Percentiles rank a stretch among this genome's conserved stretches.
Evolutionary conservation across 2,888 invertebrate genomes (phyloP).

Genomic region (Nysson spinosus): DNA sequence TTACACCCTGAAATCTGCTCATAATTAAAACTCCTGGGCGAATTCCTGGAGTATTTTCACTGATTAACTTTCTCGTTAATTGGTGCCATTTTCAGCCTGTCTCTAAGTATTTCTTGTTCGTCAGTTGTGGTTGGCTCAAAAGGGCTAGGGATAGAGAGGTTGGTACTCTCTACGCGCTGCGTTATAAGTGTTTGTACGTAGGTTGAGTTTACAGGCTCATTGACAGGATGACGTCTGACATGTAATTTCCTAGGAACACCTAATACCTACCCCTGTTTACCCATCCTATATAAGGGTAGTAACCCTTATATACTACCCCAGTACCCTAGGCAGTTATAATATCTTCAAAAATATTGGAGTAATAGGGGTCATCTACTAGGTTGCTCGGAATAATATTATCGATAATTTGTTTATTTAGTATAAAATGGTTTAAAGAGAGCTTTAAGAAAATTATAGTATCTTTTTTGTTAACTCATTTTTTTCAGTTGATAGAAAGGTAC

Average conservation of each 20-base stretch:
- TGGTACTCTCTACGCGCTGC: background rate
- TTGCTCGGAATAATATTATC: no score
- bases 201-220: constrained; percentile 53
- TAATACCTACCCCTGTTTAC: background rate
- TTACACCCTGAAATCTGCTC: constrained; percentile 16
- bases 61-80: constrained; percentile 40
- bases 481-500: no score
- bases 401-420: no score
- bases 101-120: background rate
- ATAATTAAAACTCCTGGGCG: constrained; percentile 26
- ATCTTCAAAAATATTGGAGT: background rate
- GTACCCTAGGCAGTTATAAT: background rate
- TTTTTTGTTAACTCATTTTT: no score
- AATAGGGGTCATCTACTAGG: no score
- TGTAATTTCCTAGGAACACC: constrained; percentile 63
- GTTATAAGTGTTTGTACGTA: constrained; percentile 20
- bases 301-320: background rate
- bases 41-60: constrained; percentile 13
- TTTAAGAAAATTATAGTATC: no score
- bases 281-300: no score
- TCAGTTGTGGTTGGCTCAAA: constrained; percentile 2
- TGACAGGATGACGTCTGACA: constrained; percentile 63
- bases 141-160: constrained; percentile 10
- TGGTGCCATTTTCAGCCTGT: constrained; percentile 8
- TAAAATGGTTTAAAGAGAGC: no score